These are phyloP conservation scores for Zeus faber DNA, from an alignment of 2,113 vertebrate species.

Conservation along the genomic window DNA sequence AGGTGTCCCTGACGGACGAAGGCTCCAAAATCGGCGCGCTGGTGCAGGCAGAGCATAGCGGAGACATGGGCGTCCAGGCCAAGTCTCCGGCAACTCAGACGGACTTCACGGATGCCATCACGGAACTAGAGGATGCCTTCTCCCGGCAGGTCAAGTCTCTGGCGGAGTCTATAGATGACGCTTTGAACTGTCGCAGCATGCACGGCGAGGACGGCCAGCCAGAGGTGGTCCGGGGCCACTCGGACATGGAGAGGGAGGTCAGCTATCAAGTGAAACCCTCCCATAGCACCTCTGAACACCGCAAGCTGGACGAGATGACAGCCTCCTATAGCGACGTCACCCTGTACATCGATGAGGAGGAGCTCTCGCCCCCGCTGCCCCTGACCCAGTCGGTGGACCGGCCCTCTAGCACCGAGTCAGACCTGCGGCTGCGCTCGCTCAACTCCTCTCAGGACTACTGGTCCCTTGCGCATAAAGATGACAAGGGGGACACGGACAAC, in stretches of 20 bases:
- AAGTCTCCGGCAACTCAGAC: conserved; percentile 81
- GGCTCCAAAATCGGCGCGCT: conserved; percentile 80
- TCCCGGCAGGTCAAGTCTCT: conserved; percentile 96
- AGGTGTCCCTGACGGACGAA: conserved; percentile 88
- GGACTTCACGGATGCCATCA: conserved; percentile 91
- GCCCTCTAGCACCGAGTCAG: conserved; percentile 83
- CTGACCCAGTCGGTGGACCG: conserved; percentile 83
- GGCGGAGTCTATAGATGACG: conserved; percentile 95
- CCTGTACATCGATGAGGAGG: conserved; percentile 95
- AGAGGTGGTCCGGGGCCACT: conserved; percentile 62
- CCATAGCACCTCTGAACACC: conserved; percentile 74
- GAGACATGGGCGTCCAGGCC: conserved; percentile 74
- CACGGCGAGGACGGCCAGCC: conserved; percentile 83
- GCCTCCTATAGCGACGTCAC: conserved; percentile 96
- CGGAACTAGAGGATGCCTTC: conserved; percentile 95
- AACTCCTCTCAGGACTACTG: conserved; percentile 89
- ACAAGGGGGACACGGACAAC: conserved; percentile 87
- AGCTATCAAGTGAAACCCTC: conserved; percentile 72
- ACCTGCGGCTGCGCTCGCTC: conserved; percentile 81
- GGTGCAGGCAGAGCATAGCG: conserved; percentile 78
- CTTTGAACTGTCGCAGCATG: conserved; percentile 91
- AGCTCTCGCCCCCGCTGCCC: conserved; percentile 88
- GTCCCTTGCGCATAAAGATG: conserved; percentile 88
- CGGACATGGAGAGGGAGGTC: conserved; percentile 76
- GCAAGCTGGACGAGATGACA: conserved; percentile 91